Percentiles rank a stretch among this genome's conserved stretches.
These are phyloP conservation scores for Ramphastos sulfuratus DNA, from an alignment of 2,113 vertebrate genomes.

Conservation along the genomic window DNA sequence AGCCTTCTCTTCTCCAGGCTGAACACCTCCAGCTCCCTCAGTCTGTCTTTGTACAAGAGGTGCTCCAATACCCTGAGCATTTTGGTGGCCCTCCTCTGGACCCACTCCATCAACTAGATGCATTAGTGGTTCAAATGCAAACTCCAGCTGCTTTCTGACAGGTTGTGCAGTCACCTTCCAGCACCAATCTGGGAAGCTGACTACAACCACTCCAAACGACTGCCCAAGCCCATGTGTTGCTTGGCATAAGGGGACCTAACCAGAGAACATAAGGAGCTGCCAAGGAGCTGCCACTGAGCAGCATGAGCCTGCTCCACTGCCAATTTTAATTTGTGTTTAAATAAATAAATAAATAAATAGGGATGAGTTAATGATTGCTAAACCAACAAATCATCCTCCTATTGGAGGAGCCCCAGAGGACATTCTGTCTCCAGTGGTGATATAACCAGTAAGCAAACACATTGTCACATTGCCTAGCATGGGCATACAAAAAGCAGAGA, in stretches of 20 bases:
- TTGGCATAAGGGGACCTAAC: neutral
- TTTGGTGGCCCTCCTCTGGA: too few species aligned
- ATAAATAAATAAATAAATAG: neutral
- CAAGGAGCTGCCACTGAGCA: slow-evolving; percentile 37
- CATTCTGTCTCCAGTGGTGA: slow-evolving; percentile 41
- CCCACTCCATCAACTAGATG: too few species aligned
- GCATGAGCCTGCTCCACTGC: slow-evolving; percentile 30
- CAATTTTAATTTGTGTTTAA: neutral
- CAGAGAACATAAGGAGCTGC: neutral
- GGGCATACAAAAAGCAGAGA: neutral
- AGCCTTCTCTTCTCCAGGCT: too few species aligned
- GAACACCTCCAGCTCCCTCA: too few species aligned
- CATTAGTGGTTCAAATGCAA: neutral
- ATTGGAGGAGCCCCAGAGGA: slow-evolving; percentile 58
- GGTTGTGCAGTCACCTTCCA: slow-evolving; percentile 17
- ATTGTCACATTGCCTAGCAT: slow-evolving; percentile 43
- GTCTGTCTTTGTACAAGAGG: too few species aligned
- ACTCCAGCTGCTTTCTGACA: neutral
- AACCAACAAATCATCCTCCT: slow-evolving; percentile 60
- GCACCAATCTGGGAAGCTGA: neutral
- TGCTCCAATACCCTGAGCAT: too few species aligned
- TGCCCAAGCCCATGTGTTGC: neutral
- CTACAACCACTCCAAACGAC: neutral
- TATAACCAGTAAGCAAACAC: slow-evolving; percentile 47
- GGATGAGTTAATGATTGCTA: slow-evolving; percentile 57